Conservation (phyloP, 2,113 vertebrate genomes). For the Stegostoma tigrinum region DNA sequence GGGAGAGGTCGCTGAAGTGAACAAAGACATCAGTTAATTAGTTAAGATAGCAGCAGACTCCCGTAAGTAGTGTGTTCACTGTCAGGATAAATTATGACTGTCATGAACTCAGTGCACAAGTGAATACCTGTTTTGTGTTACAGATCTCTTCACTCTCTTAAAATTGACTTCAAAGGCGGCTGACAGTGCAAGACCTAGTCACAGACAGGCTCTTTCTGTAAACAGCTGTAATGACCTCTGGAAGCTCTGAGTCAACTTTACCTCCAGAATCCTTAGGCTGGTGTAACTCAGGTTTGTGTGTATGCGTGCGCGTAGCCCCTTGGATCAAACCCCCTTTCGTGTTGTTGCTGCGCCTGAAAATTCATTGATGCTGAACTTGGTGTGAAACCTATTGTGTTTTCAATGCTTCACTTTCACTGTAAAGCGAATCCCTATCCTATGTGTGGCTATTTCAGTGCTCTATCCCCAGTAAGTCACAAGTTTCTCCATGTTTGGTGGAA, state of each 20-base stretch:
- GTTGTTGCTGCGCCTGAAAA: background rate
- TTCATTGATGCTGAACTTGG: background rate
- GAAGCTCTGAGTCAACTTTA: background rate
- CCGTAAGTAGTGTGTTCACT: background rate
- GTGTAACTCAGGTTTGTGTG: background rate
- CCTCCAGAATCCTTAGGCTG: background rate
- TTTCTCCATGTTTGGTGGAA: no score
- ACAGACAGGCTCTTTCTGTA: background rate
- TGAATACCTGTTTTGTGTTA: background rate
- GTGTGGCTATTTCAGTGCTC: no score
- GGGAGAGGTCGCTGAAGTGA: background rate
- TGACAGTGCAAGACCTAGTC: background rate
- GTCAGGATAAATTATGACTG: background rate
- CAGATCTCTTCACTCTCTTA: background rate
- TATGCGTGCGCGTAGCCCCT: background rate
- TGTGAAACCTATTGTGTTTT: background rate
- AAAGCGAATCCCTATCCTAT: background rate
- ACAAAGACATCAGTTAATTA: background rate
- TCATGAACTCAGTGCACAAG: background rate
- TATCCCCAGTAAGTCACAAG: no score
- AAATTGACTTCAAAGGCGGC: background rate
- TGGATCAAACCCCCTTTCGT: background rate
- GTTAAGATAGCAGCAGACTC: background rate
- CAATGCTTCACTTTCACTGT: background rate
- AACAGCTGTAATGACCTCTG: background rate